Evolutionary conservation across 1,140 invertebrate genomes (phyloP).

Genomic region (Brachionus koreanus): DNA sequence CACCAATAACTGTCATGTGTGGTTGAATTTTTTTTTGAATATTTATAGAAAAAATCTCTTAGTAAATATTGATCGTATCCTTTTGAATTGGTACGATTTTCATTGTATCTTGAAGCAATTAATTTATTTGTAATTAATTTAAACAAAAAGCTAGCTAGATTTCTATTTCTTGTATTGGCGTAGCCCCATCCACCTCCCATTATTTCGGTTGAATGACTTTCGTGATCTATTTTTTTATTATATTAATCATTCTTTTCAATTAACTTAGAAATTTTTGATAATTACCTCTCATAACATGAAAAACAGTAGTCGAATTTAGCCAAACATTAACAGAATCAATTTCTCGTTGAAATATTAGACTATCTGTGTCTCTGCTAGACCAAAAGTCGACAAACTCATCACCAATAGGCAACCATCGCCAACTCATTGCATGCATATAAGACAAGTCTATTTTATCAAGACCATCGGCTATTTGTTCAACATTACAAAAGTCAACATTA

Average conservation of each 20-base stretch:
- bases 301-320: slow-evolving; percentile 15
- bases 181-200: slow-evolving; percentile 22
- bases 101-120: not conserved
- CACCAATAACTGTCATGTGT: slow-evolving; percentile 24
- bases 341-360: slow-evolving; percentile 6
- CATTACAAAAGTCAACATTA: slow-evolving; percentile 38
- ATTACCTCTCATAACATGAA: slow-evolving; percentile 30
- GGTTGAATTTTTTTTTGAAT: not conserved
- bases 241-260: no score
- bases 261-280: no score
- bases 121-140: slow-evolving; percentile 2
- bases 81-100: not conserved
- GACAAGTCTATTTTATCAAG: not conserved
- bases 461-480: not conserved
- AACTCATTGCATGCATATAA: slow-evolving; percentile 35
- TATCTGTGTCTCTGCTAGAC: slow-evolving; percentile 12
- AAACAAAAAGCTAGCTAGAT: not conserved
- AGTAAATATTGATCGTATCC: slow-evolving; percentile 17
- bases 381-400: slow-evolving; percentile 25
- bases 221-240: not conserved
- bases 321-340: slow-evolving; percentile 21
- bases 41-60: not conserved
- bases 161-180: not conserved
- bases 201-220: not conserved
- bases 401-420: slow-evolving; percentile 27